Evolutionary conservation across 2,888 invertebrate species (phyloP).

Genomic region (Apodemia hepburni): DNA sequence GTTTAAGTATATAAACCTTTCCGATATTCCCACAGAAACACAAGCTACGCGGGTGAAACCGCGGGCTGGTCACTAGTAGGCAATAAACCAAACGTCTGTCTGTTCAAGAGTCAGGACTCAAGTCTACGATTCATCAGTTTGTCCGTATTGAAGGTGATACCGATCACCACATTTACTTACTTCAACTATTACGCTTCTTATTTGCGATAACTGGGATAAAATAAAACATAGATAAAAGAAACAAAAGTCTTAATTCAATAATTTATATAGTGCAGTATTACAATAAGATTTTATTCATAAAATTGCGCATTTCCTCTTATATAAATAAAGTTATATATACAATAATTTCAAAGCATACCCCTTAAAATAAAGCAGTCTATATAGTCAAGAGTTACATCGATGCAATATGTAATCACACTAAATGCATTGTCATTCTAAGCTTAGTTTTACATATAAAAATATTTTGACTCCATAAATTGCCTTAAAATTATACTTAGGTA

Average conservation of each 20-base stretch:
- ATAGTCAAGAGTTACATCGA: constrained; percentile 40
- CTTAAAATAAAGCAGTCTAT: constrained; percentile 73
- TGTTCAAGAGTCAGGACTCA: no score
- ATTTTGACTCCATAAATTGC: constrained; percentile 63
- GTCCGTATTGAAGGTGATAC: no score
- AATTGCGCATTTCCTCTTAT: constrained; percentile 68
- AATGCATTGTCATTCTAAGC: constrained; percentile 63
- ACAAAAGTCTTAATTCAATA: constrained; percentile 56
- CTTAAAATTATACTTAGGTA: constrained; percentile 42
- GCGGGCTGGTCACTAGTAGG: no score
- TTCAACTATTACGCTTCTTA: no score
- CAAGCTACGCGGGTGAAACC: no score
- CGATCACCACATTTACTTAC: no score
- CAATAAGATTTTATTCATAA: constrained; percentile 62
- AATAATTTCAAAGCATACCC: constrained; percentile 61
- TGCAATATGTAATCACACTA: constrained; percentile 45
- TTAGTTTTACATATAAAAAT: constrained; percentile 72
- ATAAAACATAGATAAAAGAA: constrained; percentile 34
- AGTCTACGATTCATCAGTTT: no score
- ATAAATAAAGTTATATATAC: constrained; percentile 63
- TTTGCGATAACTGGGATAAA: no score
- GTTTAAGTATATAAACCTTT: no score
- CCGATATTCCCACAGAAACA: no score
- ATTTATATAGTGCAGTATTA: constrained; percentile 73
- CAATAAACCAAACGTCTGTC: no score